Evolutionary conservation across 2,888 invertebrate genomes (phyloP).

Genomic region (Mythimna pallens): DNA sequence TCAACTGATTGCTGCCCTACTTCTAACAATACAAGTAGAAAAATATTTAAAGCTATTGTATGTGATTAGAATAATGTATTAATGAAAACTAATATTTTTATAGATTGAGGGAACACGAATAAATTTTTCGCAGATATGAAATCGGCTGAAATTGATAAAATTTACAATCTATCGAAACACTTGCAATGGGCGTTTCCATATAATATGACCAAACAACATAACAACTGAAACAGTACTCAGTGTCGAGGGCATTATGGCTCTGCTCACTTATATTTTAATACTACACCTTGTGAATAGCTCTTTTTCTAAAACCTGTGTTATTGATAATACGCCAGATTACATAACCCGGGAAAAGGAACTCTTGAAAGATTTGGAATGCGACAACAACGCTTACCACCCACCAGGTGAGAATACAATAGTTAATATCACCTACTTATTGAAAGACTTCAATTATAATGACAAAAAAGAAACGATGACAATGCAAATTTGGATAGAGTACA

Average conservation of each 20-base stretch:
- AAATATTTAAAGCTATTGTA: too few species aligned
- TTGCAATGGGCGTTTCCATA: conserved; percentile 29
- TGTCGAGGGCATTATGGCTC: conserved; percentile 40
- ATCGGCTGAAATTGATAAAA: too few species aligned
- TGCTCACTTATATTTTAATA: conserved; percentile 34
- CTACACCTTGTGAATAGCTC: conserved; percentile 15
- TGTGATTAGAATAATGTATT: too few species aligned
- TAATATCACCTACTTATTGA: conserved; percentile 57
- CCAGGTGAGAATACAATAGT: conserved; percentile 46
- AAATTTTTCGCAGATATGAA: not conserved
- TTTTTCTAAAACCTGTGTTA: conserved; percentile 25
- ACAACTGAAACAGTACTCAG: conserved; percentile 26
- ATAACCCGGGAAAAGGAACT: conserved; percentile 63
- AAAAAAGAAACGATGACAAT: conserved; percentile 65
- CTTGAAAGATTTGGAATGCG: conserved; percentile 32
- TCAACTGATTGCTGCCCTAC: not conserved
- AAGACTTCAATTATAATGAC: conserved; percentile 65
- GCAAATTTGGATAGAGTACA: conserved; percentile 44
- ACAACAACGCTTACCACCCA: not conserved
- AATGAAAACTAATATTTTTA: not conserved
- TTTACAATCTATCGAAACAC: not conserved
- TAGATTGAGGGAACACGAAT: not conserved
- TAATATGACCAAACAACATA: not conserved
- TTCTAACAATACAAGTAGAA: not conserved
- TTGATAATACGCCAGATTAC: conserved; percentile 29